A percentile compares a stretch with the other conserved stretches of the same genome.
Conservation (phyloP, 1,140 invertebrate genomes). For the Drosophila kikkawai region DNA sequence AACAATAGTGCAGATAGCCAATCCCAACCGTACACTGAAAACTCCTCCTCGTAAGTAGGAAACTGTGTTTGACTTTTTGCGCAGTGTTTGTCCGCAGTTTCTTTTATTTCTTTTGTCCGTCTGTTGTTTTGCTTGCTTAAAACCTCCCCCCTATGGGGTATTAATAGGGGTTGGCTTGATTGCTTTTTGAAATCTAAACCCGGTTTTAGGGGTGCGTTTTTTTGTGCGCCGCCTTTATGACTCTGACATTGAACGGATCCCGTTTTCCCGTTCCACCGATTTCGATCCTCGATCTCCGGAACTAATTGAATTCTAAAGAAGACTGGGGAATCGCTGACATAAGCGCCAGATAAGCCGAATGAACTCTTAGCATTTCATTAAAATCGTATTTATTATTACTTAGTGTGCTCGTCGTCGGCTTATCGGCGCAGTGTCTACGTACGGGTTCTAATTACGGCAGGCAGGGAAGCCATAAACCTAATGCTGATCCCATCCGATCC, state of each 20-base stretch:
- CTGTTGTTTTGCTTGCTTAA: conserved; percentile 27
- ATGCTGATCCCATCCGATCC: conserved; percentile 35
- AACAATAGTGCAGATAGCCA: too few species aligned
- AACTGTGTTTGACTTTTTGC: conserved; percentile 46
- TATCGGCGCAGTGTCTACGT: conserved; percentile 46
- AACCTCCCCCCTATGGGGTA: conserved; percentile 33
- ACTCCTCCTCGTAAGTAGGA: conserved; percentile 23
- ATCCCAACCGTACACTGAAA: conserved; percentile 2
- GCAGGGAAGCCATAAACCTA: conserved; percentile 63
- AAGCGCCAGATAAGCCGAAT: conserved; percentile 47
- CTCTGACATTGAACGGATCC: conserved; percentile 32
- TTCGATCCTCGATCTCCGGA: conserved; percentile 1
- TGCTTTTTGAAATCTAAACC: conserved; percentile 48
- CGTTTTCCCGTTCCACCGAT: not conserved
- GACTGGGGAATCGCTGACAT: conserved; percentile 11
- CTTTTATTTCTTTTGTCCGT: conserved; percentile 17
- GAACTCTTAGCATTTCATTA: conserved; percentile 71
- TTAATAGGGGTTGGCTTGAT: conserved; percentile 44
- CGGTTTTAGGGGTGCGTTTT: conserved; percentile 10
- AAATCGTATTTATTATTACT: conserved; percentile 73
- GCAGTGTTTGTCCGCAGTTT: conserved; percentile 39
- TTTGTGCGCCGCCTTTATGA: conserved; percentile 1
- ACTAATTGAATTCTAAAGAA: conserved; percentile 34
- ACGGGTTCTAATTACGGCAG: conserved; percentile 53
- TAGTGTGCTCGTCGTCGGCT: conserved; percentile 48